These are phyloP conservation scores for Acipenser oxyrinchus DNA, from an alignment of 2,797 vertebrate species.

Conservation along the genomic window DNA sequence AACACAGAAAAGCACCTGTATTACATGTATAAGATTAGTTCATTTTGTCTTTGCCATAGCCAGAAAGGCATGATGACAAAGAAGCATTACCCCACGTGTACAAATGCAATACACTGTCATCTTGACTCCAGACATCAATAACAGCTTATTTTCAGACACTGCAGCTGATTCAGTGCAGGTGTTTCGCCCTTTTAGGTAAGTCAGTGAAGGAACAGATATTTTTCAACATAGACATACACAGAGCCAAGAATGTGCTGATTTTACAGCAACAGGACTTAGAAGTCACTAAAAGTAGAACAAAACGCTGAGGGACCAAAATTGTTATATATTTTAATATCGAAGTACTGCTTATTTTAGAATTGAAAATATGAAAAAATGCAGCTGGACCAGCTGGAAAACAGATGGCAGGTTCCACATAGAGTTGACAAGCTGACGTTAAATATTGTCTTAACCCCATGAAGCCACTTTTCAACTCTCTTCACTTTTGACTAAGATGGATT, in stretches of 20 bases:
- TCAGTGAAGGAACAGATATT: background rate
- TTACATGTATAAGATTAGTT: background rate
- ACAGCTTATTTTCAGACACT: background rate
- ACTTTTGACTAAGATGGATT: too few relatives aligned
- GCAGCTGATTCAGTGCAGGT: background rate
- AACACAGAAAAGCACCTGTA: background rate
- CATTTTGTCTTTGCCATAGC: background rate
- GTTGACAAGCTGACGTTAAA: too few relatives aligned
- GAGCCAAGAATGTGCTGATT: background rate
- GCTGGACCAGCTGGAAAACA: too few relatives aligned
- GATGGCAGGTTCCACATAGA: too few relatives aligned
- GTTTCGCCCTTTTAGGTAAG: background rate
- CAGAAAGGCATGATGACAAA: background rate
- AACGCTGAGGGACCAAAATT: background rate
- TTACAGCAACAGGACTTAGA: background rate
- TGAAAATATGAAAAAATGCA: too few relatives aligned
- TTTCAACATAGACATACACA: too few relatives aligned
- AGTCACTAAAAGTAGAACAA: background rate
- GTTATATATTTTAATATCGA: background rate
- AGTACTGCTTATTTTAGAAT: background rate
- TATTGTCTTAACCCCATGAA: too few relatives aligned
- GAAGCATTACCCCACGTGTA: background rate
- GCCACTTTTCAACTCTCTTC: too few relatives aligned
- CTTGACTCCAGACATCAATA: conserved; percentile 1
- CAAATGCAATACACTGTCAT: background rate